Evolutionary conservation across 2,888 invertebrate genomes (phyloP).

Genomic region (Pollenia amentaria): DNA sequence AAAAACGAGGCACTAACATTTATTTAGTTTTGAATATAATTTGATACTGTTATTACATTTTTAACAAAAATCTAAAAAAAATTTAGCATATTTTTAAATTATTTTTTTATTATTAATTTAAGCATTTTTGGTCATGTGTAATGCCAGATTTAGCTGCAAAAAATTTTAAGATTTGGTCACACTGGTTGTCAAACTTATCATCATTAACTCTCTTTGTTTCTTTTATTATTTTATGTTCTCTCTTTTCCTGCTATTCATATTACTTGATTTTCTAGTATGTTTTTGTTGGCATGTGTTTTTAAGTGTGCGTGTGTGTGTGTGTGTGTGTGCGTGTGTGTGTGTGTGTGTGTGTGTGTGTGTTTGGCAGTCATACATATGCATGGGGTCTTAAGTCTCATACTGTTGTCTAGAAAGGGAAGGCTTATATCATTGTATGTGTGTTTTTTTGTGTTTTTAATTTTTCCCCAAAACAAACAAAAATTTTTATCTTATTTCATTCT

Average conservation of each 20-base stretch:
- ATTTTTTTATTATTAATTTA: no score
- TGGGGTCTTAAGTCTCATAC: constrained; percentile 14
- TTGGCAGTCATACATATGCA: constrained; percentile 19
- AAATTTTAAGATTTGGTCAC: no score
- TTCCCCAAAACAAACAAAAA: neutral
- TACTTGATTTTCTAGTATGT: constrained; percentile 22
- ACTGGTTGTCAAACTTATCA: neutral
- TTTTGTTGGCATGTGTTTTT: constrained; percentile 9
- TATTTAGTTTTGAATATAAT: no score
- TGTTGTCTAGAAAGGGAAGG: constrained; percentile 55
- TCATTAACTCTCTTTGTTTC: neutral
- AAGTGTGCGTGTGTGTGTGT: neutral
- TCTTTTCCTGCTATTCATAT: constrained; percentile 45
- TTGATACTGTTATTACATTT: no score
- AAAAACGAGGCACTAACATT: no score
- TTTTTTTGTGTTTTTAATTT: constrained; percentile 12
- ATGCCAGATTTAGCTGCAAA: no score
- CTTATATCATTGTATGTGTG: constrained; percentile 5
- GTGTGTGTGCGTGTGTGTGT: neutral
- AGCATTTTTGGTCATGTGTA: no score
- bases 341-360: neutral
- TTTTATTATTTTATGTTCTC: constrained; percentile 9
- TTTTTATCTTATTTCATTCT: constrained; percentile 6
- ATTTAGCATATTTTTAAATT: no score
- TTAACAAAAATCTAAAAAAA: no score